phyloP scores from a whole-genome alignment of 1,140 invertebrate species.

The Listronotus oregonensis region DNA sequence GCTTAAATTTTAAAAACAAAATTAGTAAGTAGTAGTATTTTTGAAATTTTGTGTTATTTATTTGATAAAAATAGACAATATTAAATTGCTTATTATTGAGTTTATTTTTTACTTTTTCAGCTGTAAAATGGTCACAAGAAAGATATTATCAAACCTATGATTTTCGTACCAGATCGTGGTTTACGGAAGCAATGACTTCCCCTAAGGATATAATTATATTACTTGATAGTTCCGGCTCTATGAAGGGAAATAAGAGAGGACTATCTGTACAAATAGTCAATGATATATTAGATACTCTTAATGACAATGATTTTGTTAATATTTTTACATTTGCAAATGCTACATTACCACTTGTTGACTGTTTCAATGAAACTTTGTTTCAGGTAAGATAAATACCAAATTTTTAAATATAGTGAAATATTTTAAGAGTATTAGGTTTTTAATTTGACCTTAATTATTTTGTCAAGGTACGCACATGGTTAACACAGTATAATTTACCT shows the following conservation, averaged over 20 bases:
- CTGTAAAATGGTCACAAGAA: constrained; percentile 71
- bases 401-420: too few relatives aligned
- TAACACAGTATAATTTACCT: too few relatives aligned
- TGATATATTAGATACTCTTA: constrained; percentile 95
- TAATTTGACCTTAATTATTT: too few relatives aligned
- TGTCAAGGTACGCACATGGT: too few relatives aligned
- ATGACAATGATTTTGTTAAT: constrained; percentile 98
- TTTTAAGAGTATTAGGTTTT: too few relatives aligned
- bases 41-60: too few relatives aligned
- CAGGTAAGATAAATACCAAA: constrained; percentile 65
- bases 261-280: constrained; percentile 94
- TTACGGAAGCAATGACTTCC: constrained; percentile 94
- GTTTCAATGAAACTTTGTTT: constrained; percentile 85
- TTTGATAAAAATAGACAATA: neutral
- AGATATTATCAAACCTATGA: constrained; percentile 84
- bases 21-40: too few relatives aligned
- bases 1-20: too few relatives aligned
- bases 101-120: constrained; percentile 49
- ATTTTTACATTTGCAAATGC: constrained; percentile 85
- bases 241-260: constrained; percentile 91
- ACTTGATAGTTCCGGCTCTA: constrained; percentile 94
- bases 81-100: neutral
- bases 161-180: constrained; percentile 88
- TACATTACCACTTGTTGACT: constrained; percentile 78
- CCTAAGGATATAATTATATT: constrained; percentile 97